Percentiles rank a stretch among this genome's conserved stretches.
phyloP scores from a whole-genome alignment of 2,888 invertebrate genomes.

The Trichogramma dendrolimi region DNA sequence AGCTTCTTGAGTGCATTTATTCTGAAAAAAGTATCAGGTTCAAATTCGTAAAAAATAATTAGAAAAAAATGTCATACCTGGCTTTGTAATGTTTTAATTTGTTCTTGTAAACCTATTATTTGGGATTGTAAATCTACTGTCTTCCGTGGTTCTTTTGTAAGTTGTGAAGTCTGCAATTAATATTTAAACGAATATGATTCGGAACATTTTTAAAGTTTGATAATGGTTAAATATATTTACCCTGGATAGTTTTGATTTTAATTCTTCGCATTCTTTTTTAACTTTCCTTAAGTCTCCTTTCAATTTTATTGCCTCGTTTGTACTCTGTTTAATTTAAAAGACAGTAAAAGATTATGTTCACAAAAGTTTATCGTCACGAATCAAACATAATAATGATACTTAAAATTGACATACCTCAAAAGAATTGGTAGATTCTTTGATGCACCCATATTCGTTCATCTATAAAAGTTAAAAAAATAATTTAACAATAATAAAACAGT shows the following conservation, averaged over 20 bases:
- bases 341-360: conserved; percentile 5
- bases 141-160: conserved; percentile 29
- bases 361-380: conserved; percentile 1
- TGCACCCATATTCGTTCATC: conserved; percentile 28
- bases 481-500: too few species aligned
- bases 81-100: conserved; percentile 36
- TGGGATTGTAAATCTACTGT: conserved; percentile 32
- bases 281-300: conserved; percentile 36
- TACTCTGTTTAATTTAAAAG: conserved; percentile 11
- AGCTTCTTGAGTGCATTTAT: conserved; percentile 37
- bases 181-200: not conserved
- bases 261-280: conserved; percentile 37
- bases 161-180: conserved; percentile 7
- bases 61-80: conserved; percentile 32
- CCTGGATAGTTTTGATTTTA: conserved; percentile 31
- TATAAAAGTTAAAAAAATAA: conserved; percentile 14
- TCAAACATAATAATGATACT: not conserved
- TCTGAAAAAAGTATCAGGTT: conserved; percentile 27
- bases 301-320: conserved; percentile 34
- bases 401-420: conserved; percentile 23
- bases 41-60: not conserved
- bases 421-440: conserved; percentile 15
- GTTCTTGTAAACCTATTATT: conserved; percentile 35
- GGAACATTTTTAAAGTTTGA: conserved; percentile 1
- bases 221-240: conserved; percentile 25